A percentile compares a stretch with the other conserved stretches of the same genome.
Conservation (phyloP, 2,113 vertebrate species). For the Coracopsis vasa region DNA sequence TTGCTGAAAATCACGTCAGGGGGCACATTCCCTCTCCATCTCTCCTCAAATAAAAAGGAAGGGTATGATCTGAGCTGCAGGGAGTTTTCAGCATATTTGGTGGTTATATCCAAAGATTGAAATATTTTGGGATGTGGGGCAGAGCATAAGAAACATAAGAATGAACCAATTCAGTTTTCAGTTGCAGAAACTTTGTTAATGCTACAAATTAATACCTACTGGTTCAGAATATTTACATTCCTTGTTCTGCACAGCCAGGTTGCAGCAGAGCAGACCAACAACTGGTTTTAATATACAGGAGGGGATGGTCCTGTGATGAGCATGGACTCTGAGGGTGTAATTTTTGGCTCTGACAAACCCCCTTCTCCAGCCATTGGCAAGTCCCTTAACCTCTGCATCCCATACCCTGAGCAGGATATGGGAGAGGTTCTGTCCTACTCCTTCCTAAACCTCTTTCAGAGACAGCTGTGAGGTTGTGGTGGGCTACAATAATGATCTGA, state of each 20-base stretch:
- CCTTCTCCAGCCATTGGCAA: background rate
- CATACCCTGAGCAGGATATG: accelerated
- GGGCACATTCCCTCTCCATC: background rate
- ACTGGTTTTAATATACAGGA: background rate
- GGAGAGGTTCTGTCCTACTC: background rate
- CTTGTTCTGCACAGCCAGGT: background rate
- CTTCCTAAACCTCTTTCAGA: background rate
- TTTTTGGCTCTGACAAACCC: background rate
- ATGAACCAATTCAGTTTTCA: constrained; percentile 32
- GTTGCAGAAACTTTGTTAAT: background rate
- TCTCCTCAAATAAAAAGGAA: background rate
- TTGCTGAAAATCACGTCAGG: background rate
- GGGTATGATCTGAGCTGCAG: background rate
- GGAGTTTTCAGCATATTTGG: constrained; percentile 45
- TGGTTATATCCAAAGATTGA: constrained; percentile 29
- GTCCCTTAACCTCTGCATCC: background rate
- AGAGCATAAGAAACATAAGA: constrained; percentile 36
- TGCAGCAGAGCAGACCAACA: constrained; percentile 16
- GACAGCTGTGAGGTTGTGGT: background rate
- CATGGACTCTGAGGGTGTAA: background rate
- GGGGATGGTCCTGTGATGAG: background rate
- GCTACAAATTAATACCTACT: constrained; percentile 32
- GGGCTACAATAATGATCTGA: background rate
- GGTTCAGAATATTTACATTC: constrained; percentile 49
- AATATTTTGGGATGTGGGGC: constrained; percentile 12